Percentiles rank a stretch among this genome's conserved stretches.
Conservation (phyloP, 2,113 vertebrate species). For the Alethe castanea region DNA sequence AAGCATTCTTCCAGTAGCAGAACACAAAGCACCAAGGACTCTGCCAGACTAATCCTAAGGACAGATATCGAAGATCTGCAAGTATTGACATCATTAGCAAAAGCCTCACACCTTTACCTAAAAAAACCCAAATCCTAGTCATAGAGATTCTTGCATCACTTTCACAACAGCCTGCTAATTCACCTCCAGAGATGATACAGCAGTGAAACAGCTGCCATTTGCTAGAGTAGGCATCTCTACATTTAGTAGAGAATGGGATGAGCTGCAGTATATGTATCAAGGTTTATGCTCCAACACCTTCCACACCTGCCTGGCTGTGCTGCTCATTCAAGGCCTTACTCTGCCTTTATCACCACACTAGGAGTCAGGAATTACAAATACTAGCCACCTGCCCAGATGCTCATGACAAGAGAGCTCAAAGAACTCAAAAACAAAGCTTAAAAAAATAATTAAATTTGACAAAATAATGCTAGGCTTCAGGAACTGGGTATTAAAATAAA, state of each 20-base stretch:
- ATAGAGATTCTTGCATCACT: not conserved
- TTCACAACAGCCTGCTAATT: not conserved
- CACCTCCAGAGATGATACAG: not conserved
- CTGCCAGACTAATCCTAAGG: not conserved
- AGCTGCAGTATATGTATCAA: not conserved
- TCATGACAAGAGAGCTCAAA: not conserved
- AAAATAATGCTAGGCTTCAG: not conserved
- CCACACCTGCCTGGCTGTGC: not conserved
- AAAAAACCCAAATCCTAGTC: not conserved
- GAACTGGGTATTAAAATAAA: not conserved
- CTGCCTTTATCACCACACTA: not conserved
- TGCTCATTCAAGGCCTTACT: not conserved
- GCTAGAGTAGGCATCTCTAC: not conserved
- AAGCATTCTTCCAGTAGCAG: not conserved
- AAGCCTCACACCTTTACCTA: not conserved
- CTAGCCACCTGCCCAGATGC: not conserved
- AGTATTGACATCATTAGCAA: not conserved
- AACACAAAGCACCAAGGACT: not conserved
- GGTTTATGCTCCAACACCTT: not conserved
- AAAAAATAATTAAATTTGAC: not conserved
- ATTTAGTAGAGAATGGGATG: not conserved
- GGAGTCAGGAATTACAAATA: not conserved
- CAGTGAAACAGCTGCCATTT: not conserved
- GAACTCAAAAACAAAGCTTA: not conserved
- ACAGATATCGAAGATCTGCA: not conserved